These are phyloP conservation scores for Tachycineta bicolor DNA, from an alignment of 2,113 vertebrate genomes.

Conservation along the genomic window DNA sequence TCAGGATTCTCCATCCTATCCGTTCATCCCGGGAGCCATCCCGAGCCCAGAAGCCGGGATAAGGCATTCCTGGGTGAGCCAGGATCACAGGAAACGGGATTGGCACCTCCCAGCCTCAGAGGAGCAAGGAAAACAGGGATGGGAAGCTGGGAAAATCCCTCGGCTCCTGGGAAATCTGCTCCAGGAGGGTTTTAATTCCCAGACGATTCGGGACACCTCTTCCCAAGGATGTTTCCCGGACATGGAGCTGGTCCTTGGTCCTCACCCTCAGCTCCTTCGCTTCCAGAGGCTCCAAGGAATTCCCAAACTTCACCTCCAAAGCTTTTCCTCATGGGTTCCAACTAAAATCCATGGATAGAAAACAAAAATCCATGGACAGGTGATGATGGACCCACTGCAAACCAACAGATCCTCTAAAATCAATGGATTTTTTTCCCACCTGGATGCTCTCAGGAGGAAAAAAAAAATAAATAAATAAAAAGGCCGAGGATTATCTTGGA, in stretches of 20 bases:
- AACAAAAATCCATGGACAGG: background rate
- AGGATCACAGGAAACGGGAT: background rate
- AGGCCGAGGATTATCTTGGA: background rate
- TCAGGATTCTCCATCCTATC: background rate
- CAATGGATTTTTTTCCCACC: background rate
- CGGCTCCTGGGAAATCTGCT: background rate
- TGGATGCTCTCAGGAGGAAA: background rate
- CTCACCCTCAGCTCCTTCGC: background rate
- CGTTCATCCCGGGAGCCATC: background rate
- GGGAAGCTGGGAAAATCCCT: background rate
- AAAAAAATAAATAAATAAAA: no score
- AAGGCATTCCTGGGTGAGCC: background rate
- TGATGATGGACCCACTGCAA: background rate
- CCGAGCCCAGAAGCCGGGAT: background rate
- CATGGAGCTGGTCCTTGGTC: background rate
- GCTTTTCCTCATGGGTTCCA: rapidly evolving
- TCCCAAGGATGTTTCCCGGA: background rate
- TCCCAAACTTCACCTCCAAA: rapidly evolving
- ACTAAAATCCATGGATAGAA: background rate
- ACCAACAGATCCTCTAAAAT: background rate
- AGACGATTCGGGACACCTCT: background rate
- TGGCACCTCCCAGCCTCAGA: background rate
- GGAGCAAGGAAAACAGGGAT: background rate
- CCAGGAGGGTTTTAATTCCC: background rate
- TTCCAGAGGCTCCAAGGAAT: background rate